Percentiles rank a stretch among this genome's conserved stretches.
Conservation (phyloP, 1,140 invertebrate species). For the Aphis gossypii region DNA sequence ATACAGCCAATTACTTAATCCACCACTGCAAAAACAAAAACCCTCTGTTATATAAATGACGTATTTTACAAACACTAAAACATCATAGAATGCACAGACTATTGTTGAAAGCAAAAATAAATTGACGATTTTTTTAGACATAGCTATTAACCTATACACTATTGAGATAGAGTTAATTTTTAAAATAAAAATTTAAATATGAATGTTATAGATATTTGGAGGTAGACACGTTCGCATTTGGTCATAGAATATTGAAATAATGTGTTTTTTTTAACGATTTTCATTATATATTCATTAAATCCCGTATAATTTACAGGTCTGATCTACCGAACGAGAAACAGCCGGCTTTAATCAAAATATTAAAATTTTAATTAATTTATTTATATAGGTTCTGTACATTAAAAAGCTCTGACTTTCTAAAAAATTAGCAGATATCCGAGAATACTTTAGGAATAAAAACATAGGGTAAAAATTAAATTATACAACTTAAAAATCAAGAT, state of each 20-base stretch:
- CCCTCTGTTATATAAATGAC: neutral
- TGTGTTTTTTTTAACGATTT: neutral
- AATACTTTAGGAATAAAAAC: neutral
- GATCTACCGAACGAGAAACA: neutral
- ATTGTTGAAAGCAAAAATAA: neutral
- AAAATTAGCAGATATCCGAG: neutral
- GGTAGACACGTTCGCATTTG: neutral
- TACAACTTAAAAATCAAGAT: neutral
- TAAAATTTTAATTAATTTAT: neutral
- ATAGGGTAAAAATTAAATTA: neutral
- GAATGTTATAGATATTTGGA: neutral
- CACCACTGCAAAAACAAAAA: constrained; percentile 69
- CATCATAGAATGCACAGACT: neutral
- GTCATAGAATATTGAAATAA: neutral
- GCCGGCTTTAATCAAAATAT: too few species aligned
- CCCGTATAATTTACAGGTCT: neutral
- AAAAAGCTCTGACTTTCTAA: neutral
- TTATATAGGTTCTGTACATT: neutral
- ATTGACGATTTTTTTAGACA: neutral
- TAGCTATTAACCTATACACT: neutral
- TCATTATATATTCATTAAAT: neutral
- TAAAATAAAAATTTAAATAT: neutral
- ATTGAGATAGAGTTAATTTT: neutral
- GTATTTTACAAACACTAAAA: neutral
- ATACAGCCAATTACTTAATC: constrained; percentile 83